phyloP scores from a whole-genome alignment of 2,888 invertebrate genomes.

The Frankliniella intonsa region DNA sequence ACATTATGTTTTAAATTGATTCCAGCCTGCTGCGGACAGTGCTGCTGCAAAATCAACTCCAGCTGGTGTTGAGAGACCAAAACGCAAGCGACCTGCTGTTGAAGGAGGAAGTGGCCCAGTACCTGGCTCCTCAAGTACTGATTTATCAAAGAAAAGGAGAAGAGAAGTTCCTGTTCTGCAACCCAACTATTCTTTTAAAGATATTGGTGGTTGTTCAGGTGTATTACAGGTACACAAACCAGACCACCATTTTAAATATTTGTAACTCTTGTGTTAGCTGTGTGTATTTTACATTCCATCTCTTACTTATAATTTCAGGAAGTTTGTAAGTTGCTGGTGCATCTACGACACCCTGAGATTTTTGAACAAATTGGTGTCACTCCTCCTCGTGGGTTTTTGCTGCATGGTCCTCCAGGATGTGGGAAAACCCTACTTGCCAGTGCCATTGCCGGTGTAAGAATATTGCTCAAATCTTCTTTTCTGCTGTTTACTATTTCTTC shows the following conservation, averaged over 20 bases:
- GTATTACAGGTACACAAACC: slow-evolving; percentile 53
- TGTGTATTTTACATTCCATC: too few relatives aligned
- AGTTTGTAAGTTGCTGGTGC: slow-evolving; percentile 71
- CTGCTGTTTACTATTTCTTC: background rate
- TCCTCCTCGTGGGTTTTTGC: slow-evolving; percentile 82
- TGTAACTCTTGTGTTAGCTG: too few relatives aligned
- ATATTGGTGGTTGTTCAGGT: slow-evolving; percentile 77
- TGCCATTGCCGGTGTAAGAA: slow-evolving; percentile 71
- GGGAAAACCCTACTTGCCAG: slow-evolving; percentile 80
- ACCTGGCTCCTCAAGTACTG: slow-evolving; percentile 42
- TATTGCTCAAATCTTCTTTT: background rate
- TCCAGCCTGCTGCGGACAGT: background rate
- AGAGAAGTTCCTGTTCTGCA: slow-evolving; percentile 45
- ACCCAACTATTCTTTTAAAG: slow-evolving; percentile 58
- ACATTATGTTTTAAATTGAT: background rate
- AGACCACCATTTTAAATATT: too few relatives aligned
- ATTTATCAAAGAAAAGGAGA: slow-evolving; percentile 37
- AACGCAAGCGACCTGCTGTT: slow-evolving; percentile 33
- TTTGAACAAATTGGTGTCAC: slow-evolving; percentile 77
- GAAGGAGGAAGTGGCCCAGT: slow-evolving; percentile 13
- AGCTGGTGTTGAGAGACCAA: slow-evolving; percentile 32
- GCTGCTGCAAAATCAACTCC: background rate
- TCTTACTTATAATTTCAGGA: slow-evolving; percentile 51
- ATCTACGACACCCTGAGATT: slow-evolving; percentile 87
- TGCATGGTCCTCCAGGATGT: slow-evolving; percentile 96